Evolutionary conservation across 2,888 invertebrate genomes (phyloP).

Genomic region (Lamproptera curius): DNA sequence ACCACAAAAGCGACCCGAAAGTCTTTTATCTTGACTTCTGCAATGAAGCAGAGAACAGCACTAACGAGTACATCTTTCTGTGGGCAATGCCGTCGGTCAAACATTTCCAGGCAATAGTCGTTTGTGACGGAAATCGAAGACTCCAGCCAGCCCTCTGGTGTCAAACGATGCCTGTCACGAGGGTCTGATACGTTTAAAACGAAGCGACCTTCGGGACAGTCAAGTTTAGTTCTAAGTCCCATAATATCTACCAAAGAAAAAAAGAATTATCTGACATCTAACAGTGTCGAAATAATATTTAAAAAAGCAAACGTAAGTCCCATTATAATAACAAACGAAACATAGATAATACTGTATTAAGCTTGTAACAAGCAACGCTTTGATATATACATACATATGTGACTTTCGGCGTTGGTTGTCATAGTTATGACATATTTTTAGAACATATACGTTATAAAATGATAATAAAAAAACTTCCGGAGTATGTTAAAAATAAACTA

Average conservation of each 20-base stretch:
- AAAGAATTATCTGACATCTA: too few relatives aligned
- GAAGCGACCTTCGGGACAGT: slow-evolving; percentile 45
- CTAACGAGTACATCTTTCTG: slow-evolving; percentile 39
- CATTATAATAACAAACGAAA: too few relatives aligned
- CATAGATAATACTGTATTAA: too few relatives aligned
- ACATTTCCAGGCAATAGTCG: slow-evolving; percentile 63
- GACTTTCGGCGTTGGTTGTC: too few relatives aligned
- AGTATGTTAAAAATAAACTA: too few relatives aligned
- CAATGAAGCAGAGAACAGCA: slow-evolving; percentile 54
- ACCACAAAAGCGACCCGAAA: slow-evolving; percentile 60
- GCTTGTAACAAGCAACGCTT: too few relatives aligned
- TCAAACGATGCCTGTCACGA: slow-evolving; percentile 45
- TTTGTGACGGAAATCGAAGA: slow-evolving; percentile 35
- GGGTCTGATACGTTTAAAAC: slow-evolving; percentile 43
- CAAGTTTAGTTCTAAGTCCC: slow-evolving; percentile 46
- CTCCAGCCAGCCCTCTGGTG: slow-evolving; percentile 39
- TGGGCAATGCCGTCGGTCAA: slow-evolving; percentile 52
- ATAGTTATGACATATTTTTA: too few relatives aligned
- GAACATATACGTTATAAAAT: too few relatives aligned
- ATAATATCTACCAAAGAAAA: slow-evolving; percentile 48
- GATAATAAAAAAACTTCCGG: too few relatives aligned
- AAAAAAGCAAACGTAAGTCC: too few relatives aligned
- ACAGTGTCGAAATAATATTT: too few relatives aligned
- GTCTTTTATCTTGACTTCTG: slow-evolving; percentile 39
- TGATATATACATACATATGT: too few relatives aligned